Evolutionary conservation across 2,888 invertebrate species (phyloP), one percentile per base, ranked within the genome.

Genomic region (Eupithecia pulchellata): DNA sequence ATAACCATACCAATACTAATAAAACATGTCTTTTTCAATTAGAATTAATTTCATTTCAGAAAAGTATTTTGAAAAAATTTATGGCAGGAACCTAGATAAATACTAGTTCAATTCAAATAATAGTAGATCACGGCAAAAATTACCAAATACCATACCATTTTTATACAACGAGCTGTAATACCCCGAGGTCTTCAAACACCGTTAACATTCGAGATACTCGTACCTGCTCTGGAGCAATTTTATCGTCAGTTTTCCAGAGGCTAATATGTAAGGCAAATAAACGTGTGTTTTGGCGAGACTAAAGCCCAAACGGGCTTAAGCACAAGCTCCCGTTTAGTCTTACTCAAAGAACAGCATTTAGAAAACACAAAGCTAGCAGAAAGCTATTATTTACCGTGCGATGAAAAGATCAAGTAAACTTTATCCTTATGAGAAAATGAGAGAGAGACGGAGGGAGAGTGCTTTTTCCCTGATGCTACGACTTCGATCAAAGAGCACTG

Each of bases 311-410:
- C 17, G 57, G 57, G 57, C 57, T 29, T 57, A 57, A 29, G 17
- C 57, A 8, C 29, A 57, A 57, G 57, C 57, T 27, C 29, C 17
- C 57, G 29, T 29, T 55, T 17, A 57, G 57, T 30, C 32, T 58
- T 30, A 58, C 29, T 34, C 61, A 69, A 5, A 39, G 29, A 30
- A 17, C 39, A 14, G 47, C 39, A 17, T 30, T 42, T 36, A 32
- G 34, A 34, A 27, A n/a, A 30, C 14, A n/a, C n/a, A n/a, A n/a
- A n/a, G n/a, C n/a, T n/a, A n/a, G n/a, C n/a, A n/a, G n/a, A 64
- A n/a, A 72, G 57, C 29, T 29, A 57, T 57, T 29, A 57, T 29
- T 57, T 57, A 57, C 57, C 25, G 29, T 14, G 29, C 5, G 57
- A 25, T 27, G 57, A 57, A 57, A 57, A 57, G 17, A 17, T 29